Evolutionary conservation across 1,140 invertebrate species (phyloP), one percentile per base, ranked within the genome.

Genomic region (Semibalanus balanoides): DNA sequence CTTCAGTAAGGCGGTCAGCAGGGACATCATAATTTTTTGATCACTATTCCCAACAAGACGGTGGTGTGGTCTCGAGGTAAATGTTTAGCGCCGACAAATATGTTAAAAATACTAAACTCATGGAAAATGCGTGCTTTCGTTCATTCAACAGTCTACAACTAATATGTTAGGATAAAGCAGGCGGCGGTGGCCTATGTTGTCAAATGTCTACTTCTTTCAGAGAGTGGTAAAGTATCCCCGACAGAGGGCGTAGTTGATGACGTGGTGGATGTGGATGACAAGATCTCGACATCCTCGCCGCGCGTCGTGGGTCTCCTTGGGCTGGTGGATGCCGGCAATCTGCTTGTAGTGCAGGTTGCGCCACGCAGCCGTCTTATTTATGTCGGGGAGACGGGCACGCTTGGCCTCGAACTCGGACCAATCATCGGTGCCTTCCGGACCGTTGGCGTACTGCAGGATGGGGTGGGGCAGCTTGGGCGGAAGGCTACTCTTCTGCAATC

Each of bases 241-340:
- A n/a, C 70, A 72, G 70, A 72, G 77, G 22, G 84, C 84, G 77
- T 85, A 85, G 11, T 82, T 82, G 79, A 86, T 85, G 35, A 84
- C 83, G 78, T 85, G 85, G 28, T 84, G 81, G 7, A 86, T 83
- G 79, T 85, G 84, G 31, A 43, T 73, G 40, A 74, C 74, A 92
- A 94, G 28, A 93, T 89, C 0, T 91, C 90, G 0, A 95, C 93
- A 82, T 95, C 93, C 84, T 95, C 93, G 17, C 92, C 93, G 0
- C 92, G n/a, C n/a, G n/a, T n/a, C 92, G 80, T 95, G 93, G 0
- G 92, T 93, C 7, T 90, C 90, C 88, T 75, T 75, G 0, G 70
- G 70, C 70, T 29, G 70, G n/a, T 72, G 29, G 70, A 72, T 72
- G n/a, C 70, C 70, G 70, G 70, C 70, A 3, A 72, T 27, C 70